A percentile compares a stretch with the other conserved stretches of the same genome.
phyloP scores from a whole-genome alignment of 2,113 vertebrate species.

The Noctilio leporinus region DNA sequence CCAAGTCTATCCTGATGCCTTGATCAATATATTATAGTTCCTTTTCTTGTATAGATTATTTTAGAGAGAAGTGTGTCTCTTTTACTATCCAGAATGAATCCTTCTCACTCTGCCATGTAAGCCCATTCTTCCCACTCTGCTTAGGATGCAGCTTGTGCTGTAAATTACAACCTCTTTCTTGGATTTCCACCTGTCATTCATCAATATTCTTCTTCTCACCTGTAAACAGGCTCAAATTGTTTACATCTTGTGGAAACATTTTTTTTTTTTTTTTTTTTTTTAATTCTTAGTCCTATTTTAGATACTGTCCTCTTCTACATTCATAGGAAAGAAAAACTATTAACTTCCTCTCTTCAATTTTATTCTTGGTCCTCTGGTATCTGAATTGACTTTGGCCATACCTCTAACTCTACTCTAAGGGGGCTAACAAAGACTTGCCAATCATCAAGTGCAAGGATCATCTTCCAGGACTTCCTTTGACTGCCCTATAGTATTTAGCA shows the following conservation, averaged over 20 bases:
- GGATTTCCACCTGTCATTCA: background rate
- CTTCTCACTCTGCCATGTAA: background rate
- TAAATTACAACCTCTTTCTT: background rate
- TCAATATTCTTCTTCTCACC: background rate
- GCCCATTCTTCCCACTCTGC: background rate
- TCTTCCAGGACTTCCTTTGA: background rate
- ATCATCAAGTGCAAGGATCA: no score
- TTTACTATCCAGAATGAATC: background rate
- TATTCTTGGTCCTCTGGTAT: background rate
- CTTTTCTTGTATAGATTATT: background rate
- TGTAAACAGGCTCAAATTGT: background rate
- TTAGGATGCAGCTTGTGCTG: background rate
- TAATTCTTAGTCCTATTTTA: background rate
- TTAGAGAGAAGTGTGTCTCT: background rate
- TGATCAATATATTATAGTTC: background rate
- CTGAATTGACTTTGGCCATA: background rate
- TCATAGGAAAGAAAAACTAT: background rate
- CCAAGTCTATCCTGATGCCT: background rate
- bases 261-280: background rate
- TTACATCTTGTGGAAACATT: background rate
- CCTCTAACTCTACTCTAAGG: background rate
- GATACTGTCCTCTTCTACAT: background rate
- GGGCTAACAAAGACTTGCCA: background rate
- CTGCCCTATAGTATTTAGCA: background rate
- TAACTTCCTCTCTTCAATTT: background rate